phyloP scores from a whole-genome alignment of 2,888 invertebrate species.

The Caenorhabditis sp. region DNA sequence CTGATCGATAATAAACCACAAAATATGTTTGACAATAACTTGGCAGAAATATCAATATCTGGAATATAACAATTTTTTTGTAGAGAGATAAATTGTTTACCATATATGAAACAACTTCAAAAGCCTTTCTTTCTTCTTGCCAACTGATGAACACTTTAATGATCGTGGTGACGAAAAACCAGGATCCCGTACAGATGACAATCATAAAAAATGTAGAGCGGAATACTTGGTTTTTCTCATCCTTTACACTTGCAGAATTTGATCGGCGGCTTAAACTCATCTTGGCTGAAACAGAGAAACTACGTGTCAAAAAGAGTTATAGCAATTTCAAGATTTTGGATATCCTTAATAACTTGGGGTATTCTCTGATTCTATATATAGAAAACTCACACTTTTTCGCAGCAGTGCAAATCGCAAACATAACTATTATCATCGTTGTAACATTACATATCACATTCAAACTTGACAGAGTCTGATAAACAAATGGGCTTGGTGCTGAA shows the following conservation, averaged over 20 bases:
- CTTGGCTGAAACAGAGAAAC: slow-evolving; percentile 26
- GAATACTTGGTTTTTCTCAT: slow-evolving; percentile 30
- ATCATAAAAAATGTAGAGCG: slow-evolving; percentile 36
- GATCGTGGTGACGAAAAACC: slow-evolving; percentile 15
- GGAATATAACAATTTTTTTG: not conserved
- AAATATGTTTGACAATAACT: slow-evolving; percentile 5
- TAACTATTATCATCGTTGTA: slow-evolving; percentile 19
- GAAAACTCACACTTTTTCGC: slow-evolving; percentile 28
- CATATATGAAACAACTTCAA: slow-evolving; percentile 25
- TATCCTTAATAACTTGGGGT: too few species aligned
- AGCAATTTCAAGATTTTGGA: too few species aligned
- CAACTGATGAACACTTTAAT: slow-evolving; percentile 14
- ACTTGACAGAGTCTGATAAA: slow-evolving; percentile 25
- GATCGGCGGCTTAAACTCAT: slow-evolving; percentile 33
- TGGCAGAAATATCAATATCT: not conserved
- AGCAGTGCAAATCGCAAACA: slow-evolving; percentile 17
- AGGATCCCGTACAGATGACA: slow-evolving; percentile 24
- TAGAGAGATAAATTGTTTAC: slow-evolving; percentile 2
- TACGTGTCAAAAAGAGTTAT: too few species aligned
- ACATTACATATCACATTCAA: slow-evolving; percentile 17
- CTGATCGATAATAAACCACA: slow-evolving; percentile 16
- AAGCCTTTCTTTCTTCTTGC: slow-evolving; percentile 3
- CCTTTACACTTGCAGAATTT: slow-evolving; percentile 12
- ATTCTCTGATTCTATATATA: too few species aligned
- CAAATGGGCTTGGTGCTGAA: slow-evolving; percentile 26